These are phyloP conservation scores for Tachina lurida DNA, from an alignment of 2,888 invertebrate genomes.

Conservation along the genomic window DNA sequence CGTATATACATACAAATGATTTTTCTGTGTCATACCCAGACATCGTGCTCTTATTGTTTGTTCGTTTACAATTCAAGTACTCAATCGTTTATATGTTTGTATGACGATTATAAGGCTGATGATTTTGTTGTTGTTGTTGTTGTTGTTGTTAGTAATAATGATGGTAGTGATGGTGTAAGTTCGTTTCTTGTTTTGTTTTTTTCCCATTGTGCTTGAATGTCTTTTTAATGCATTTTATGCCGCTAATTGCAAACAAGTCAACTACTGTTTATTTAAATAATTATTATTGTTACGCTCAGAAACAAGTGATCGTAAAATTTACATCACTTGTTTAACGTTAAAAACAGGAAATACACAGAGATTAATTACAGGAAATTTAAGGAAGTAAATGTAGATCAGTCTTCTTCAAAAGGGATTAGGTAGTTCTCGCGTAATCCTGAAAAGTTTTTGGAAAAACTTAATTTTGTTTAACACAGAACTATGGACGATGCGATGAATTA, in stretches of 20 bases:
- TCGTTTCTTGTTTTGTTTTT: constrained; percentile 3
- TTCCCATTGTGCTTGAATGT: constrained; percentile 49
- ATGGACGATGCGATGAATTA: no score
- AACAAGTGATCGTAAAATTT: background rate
- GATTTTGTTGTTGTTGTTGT: constrained; percentile 15
- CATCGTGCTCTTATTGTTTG: constrained; percentile 37
- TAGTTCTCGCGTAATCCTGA: no score
- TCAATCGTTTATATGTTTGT: constrained; percentile 47
- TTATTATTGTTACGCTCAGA: constrained; percentile 41
- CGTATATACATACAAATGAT: background rate
- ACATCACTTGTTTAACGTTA: no score
- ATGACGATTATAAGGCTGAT: constrained; percentile 49
- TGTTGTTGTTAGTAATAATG: background rate
- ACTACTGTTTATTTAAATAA: constrained; percentile 63
- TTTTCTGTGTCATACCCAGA: constrained; percentile 61
- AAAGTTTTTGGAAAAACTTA: no score
- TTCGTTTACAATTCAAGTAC: constrained; percentile 42
- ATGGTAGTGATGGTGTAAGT: constrained; percentile 16
- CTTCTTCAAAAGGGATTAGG: no score
- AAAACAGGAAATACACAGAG: no score
- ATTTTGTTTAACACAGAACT: no score
- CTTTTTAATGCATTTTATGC: constrained; percentile 67
- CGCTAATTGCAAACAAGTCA: constrained; percentile 71
- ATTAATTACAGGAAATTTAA: no score
- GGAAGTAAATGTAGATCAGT: no score